Evolutionary conservation across 2,888 invertebrate genomes (phyloP).

Genomic region (Ecliptopera silaceata): DNA sequence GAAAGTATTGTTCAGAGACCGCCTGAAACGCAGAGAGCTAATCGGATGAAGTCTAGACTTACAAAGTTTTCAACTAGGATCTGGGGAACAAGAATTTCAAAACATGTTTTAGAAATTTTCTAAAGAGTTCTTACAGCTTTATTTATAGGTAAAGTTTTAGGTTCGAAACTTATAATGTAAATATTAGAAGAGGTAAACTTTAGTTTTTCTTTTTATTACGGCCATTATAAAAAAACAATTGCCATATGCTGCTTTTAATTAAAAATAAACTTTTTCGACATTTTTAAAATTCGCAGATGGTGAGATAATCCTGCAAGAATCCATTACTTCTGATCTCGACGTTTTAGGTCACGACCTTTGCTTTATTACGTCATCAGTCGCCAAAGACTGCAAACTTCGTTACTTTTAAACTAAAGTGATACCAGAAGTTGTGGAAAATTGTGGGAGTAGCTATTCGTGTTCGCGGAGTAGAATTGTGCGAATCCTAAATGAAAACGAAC

Average conservation of each 20-base stretch:
- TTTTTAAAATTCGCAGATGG: too few species aligned
- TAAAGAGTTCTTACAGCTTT: not conserved
- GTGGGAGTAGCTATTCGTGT: conserved; percentile 43
- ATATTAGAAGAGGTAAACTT: conserved; percentile 3
- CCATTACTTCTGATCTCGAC: too few species aligned
- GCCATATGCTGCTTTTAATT: too few species aligned
- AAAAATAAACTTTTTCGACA: too few species aligned
- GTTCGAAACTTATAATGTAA: conserved; percentile 4
- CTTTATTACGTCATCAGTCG: not conserved
- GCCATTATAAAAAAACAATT: too few species aligned
- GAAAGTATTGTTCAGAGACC: conserved; percentile 38
- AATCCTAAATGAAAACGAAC: conserved; percentile 49
- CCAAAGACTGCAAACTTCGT: not conserved
- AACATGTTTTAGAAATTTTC: conserved; percentile 38
- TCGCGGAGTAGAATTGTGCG: conserved; percentile 31
- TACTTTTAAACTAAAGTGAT: not conserved
- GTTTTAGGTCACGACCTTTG: too few species aligned
- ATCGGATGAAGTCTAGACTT: conserved; percentile 40
- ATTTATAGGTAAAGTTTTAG: conserved; percentile 5
- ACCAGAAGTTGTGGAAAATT: conserved; percentile 47
- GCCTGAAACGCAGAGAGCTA: conserved; percentile 37
- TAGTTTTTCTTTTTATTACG: too few species aligned
- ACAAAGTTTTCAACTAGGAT: conserved; percentile 11
- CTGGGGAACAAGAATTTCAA: conserved; percentile 9
- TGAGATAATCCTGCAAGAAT: too few species aligned